Conservation (phyloP, 2,113 vertebrate genomes). For the Pogona vitticeps region DNA sequence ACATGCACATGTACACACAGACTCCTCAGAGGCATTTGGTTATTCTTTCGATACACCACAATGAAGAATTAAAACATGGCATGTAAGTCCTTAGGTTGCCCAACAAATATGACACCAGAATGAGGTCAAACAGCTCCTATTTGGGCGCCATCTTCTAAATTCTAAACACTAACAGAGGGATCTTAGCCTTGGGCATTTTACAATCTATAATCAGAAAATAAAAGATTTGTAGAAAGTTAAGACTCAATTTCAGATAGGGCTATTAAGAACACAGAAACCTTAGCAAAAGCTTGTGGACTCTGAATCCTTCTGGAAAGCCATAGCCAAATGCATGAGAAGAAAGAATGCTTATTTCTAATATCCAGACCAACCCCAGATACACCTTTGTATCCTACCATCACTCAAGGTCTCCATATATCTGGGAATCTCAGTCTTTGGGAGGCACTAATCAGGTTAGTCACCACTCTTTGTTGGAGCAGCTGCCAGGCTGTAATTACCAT, state of each 20-base stretch:
- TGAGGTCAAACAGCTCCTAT: not conserved
- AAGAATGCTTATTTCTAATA: not conserved
- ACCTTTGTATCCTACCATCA: rapidly evolving
- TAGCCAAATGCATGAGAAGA: not conserved
- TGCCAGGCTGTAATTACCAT: conserved; percentile 72
- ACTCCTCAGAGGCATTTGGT: not conserved
- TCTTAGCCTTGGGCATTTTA: not conserved
- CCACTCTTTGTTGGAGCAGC: conserved; percentile 58
- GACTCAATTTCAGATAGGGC: not conserved
- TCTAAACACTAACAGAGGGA: not conserved
- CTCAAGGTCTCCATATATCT: rapidly evolving
- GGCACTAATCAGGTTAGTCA: conserved; percentile 45
- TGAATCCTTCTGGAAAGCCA: not conserved
- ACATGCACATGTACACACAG: not conserved
- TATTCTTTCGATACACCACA: not conserved
- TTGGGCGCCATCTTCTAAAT: not conserved
- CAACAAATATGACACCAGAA: not conserved
- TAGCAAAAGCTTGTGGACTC: not conserved
- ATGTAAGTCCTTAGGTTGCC: not conserved
- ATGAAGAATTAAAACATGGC: not conserved
- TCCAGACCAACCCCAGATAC: rapidly evolving
- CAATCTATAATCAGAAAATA: not conserved
- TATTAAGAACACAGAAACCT: not conserved
- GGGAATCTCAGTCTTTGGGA: not conserved
- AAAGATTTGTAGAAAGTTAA: not conserved